phyloP scores from a whole-genome alignment of 2,113 vertebrate genomes.

The Crotalus helleri region DNA sequence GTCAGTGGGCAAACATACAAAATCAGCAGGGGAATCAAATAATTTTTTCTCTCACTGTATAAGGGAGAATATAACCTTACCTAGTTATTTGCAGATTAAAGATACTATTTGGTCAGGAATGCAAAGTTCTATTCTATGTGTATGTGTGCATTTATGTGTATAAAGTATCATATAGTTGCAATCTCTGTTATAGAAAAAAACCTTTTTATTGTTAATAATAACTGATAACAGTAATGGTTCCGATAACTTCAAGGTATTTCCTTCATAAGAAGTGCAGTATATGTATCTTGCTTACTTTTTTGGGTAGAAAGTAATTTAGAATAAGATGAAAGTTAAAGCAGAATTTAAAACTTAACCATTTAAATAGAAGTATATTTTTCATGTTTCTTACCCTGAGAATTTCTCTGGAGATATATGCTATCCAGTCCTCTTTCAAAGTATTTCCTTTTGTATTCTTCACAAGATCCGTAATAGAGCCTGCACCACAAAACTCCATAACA shows the following conservation, averaged over 20 bases:
- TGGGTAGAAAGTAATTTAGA: too few species aligned
- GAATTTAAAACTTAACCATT: neutral
- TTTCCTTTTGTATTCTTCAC: constrained; percentile 99
- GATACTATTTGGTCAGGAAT: neutral
- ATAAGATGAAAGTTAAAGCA: neutral
- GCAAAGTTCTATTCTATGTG: neutral
- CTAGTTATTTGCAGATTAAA: neutral
- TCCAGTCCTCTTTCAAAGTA: constrained; percentile 97
- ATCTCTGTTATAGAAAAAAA: too few species aligned
- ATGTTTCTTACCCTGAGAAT: constrained; percentile 83
- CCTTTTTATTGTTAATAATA: neutral
- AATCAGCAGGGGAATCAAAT: too few species aligned
- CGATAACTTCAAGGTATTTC: too few species aligned
- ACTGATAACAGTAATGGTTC: neutral
- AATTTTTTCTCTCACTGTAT: too few species aligned
- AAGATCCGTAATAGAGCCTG: constrained; percentile 96
- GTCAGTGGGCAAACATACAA: too few species aligned
- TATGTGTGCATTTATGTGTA: neutral
- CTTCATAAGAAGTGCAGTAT: neutral
- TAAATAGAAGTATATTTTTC: neutral
- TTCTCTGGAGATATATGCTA: constrained; percentile 97
- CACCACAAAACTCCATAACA: constrained; percentile 99
- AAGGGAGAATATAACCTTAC: neutral
- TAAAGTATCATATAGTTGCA: neutral
- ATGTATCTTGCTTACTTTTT: neutral